Evolutionary conservation across 2,888 invertebrate species (phyloP), one percentile per base, ranked within the genome.

Genomic region (Tachina fera): DNA sequence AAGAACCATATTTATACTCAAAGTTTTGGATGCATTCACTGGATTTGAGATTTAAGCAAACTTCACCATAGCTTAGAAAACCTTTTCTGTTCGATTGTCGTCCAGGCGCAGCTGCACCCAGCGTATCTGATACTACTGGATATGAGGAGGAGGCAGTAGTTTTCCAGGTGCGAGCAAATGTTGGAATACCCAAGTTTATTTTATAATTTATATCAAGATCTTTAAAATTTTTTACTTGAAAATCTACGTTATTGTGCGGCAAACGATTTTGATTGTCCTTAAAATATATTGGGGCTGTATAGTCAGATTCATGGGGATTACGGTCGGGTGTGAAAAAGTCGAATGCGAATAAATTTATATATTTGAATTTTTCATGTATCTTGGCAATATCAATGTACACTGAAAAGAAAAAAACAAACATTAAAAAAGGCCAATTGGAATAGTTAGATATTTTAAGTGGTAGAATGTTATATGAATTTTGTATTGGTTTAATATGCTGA

Each of bases 241-340:
- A 94, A 70, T 97, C 96, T 22, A 94, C 94, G 89, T 96, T 97
- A 75, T 95, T 94, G 60, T 95, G 94, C 0, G 94, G 94, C 75
- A 89, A 75, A 10, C 91, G 91, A 89, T 95, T 94, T 60, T 96
- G 94, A 90, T 96, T 96, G 88, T 96, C 95, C 0, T 95, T 94
- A n/a, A 95, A 94, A 91, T 96, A 96, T 47, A 96, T 93, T 1
- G 97, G 96, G 1, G 96, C 94, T 0, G 96, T 93, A 90, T 95
- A 97, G 91, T 97, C 97, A 0, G 96, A 97, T 90, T 96, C 96
- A 88, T 96, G 96, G 2, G 96, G 95, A 91, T 96, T 96, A 13
- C 97, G 94, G 56, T 95, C 94, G 0, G 97, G 96, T 0, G 95
- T 96, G 88, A 94, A 94, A 91, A 96, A 97, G 92, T 98, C 97